Evolutionary conservation across 37 sponge, comb jelly and placozoan genomes (phyloP).

Genomic region (Beroe ovata): DNA sequence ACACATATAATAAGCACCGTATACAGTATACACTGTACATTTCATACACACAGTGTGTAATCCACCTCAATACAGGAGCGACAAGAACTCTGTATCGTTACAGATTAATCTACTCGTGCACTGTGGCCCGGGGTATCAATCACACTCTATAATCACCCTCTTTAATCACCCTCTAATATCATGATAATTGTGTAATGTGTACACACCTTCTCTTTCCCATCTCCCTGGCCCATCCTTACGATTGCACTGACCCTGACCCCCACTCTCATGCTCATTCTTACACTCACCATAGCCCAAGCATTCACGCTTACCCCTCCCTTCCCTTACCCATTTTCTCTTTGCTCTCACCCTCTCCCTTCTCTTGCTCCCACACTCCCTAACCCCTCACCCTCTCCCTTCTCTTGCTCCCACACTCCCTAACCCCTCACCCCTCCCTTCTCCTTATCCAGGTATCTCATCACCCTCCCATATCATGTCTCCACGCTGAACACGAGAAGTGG

Average conservation of each 20-base stretch:
- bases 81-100: too few species aligned
- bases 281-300: neutral
- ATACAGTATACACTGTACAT: too few species aligned
- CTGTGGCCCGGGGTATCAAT: too few species aligned
- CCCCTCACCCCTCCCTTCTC: neutral
- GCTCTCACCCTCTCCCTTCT: neutral
- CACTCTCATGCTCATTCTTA: conserved; percentile 3
- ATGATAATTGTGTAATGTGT: too few species aligned
- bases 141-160: too few species aligned
- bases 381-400: neutral
- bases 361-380: neutral
- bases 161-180: too few species aligned
- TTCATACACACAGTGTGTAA: too few species aligned
- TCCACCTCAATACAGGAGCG: too few species aligned
- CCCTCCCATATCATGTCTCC: conserved; percentile 89
- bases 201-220: neutral
- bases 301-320: neutral
- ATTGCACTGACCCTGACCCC: neutral
- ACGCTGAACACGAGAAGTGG: conserved; percentile 82
- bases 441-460: conserved; percentile 83
- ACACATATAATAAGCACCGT: too few species aligned
- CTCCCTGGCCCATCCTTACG: neutral
- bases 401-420: neutral
- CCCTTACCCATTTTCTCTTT: conserved; percentile 10
- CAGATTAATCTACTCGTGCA: too few species aligned